Evolutionary conservation across 1,140 invertebrate species (phyloP).

Genomic region (Formica selysi): DNA sequence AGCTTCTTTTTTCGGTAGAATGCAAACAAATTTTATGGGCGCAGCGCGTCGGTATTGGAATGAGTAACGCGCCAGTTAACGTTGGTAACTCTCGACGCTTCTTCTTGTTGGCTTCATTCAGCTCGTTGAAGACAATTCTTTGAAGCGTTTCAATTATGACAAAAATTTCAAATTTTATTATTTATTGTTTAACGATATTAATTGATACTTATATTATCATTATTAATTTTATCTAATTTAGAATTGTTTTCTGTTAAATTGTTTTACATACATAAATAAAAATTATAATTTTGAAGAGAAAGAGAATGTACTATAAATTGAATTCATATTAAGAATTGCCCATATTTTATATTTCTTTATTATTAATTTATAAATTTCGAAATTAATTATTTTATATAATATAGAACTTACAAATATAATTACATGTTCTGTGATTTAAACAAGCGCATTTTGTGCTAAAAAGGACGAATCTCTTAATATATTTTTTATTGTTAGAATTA

Average conservation of each 20-base stretch:
- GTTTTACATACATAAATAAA: neutral
- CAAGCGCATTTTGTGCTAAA: neutral
- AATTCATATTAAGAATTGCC: neutral
- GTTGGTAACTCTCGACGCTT: constrained; percentile 67
- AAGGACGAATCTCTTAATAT: neutral
- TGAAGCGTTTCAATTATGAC: neutral
- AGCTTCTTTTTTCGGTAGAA: constrained; percentile 72
- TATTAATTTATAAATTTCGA: neutral
- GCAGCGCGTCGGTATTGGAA: constrained; percentile 50
- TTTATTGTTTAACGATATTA: neutral
- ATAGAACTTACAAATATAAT: neutral
- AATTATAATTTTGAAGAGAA: neutral
- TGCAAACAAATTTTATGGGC: constrained; percentile 75
- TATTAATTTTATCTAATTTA: neutral
- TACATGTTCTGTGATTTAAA: neutral
- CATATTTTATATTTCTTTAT: neutral
- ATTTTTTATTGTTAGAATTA: neutral
- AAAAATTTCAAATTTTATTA: neutral
- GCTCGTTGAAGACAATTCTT: neutral
- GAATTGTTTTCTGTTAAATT: neutral
- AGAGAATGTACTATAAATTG: neutral
- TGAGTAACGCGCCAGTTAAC: constrained; percentile 60
- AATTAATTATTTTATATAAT: constrained; percentile 8
- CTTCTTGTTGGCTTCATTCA: constrained; percentile 52
- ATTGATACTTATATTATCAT: neutral